Percentiles rank a stretch among this genome's conserved stretches.
These are phyloP conservation scores for Gallinago nigripennis DNA, from an alignment of 2,797 vertebrate genomes.

Conservation along the genomic window DNA sequence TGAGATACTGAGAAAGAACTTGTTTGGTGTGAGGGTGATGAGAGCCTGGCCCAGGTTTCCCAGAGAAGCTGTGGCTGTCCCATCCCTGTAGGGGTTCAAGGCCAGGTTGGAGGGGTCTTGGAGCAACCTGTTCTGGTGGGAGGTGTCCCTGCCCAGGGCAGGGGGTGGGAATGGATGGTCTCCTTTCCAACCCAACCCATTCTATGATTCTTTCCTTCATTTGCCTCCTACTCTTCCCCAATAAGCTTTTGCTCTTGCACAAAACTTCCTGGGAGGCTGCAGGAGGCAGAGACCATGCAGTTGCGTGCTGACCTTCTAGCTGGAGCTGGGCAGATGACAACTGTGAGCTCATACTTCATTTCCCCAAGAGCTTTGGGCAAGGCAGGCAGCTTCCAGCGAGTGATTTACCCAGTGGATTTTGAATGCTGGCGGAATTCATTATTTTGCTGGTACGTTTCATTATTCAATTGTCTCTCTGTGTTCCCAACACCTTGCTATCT, in stretches of 20 bases:
- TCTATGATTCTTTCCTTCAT: not conserved
- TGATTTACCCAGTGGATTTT: not conserved
- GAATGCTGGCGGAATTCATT: not conserved
- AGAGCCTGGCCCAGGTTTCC: too few species aligned
- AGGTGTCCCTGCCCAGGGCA: too few species aligned
- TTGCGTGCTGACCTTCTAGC: not conserved
- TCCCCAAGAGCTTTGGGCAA: not conserved
- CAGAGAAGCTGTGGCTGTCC: too few species aligned
- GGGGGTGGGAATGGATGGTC: too few species aligned
- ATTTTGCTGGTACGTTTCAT: not conserved
- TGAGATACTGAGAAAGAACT: too few species aligned
- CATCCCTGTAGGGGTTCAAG: too few species aligned
- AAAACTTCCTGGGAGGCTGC: not conserved
- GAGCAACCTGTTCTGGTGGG: too few species aligned
- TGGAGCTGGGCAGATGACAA: not conserved
- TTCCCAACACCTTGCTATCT: not conserved
- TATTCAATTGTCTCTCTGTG: not conserved
- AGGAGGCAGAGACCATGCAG: not conserved
- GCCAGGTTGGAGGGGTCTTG: too few species aligned
- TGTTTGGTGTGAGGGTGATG: too few species aligned
- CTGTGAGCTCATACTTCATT: not conserved
- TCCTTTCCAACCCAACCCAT: too few species aligned
- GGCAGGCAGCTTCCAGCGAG: not conserved
- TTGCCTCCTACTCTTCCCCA: not conserved
- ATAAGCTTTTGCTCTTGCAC: not conserved